Base-by-base conservation (phyloP, 2,888 invertebrate genomes). In the Tortricodes alternella region DNA sequence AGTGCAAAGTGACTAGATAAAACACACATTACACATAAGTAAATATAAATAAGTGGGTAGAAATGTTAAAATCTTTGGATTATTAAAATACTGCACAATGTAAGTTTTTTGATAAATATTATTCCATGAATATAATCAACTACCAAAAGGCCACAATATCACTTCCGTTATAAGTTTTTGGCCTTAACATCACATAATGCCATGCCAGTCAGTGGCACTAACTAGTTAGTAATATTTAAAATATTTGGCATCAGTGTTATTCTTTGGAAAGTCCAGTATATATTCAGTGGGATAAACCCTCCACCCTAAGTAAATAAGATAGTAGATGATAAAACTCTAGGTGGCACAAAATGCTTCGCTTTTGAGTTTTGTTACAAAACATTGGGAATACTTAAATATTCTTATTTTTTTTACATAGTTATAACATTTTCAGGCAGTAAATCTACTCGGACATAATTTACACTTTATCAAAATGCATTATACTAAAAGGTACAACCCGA, bases 101-200 rank as follows among this genome's bases (percentile, higher is more conserved):
- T 49, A 56, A 50, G 38, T 27, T 49, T 37, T 46, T 43, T 56
- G 27, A 49, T 55, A 43, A 49, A 56, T 50, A 56, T 37, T 35
- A 56, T 29, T 56, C 37, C 44, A 13, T 56, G 38, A 43, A 29
- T 55, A 44, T 43, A 35, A 56, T 56, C 35, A 38, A 71, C 66
- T 79, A 75, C 62, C 71, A 68, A 74, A 88, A 88, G 87, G 87
- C 86, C 87, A 85, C 87, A 72, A 72, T 84, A 86, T 87, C 85
- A 87, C 86, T 78, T 77, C 59, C 51, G 71, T 74, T 67, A 60
- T 27, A 58, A 62, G 56, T 65, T 59, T 58, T 65, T 64, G 64
- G 51, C 16, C 41, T 41, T 34, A 19, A 32, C 35, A 23, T 34
- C 32, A 46, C 46, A 53, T 9, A 52, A 32, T n/a, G n/a, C n/a